These are phyloP conservation scores for Phengaris arion DNA, from an alignment of 2,888 invertebrate genomes.

Conservation along the genomic window DNA sequence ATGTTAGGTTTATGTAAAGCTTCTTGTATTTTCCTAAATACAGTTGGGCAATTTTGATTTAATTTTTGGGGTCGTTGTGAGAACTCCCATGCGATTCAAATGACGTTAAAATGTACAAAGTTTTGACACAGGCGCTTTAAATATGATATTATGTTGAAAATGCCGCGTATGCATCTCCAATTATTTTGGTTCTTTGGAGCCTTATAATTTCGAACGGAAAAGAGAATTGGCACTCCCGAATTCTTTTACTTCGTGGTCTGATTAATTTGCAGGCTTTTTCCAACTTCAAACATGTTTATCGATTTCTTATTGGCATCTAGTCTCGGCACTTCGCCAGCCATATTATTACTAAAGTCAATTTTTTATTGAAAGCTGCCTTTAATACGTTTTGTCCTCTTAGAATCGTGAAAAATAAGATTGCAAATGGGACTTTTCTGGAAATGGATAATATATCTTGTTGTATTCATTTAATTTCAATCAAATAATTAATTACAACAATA, in stretches of 20 bases:
- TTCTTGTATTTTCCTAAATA: too few species aligned
- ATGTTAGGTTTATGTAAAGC: not conserved
- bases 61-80: too few species aligned
- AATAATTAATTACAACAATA: too few species aligned
- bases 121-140: not conserved
- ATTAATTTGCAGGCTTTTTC: conserved; percentile 17
- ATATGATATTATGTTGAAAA: not conserved
- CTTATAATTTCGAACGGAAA: not conserved
- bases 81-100: too few species aligned
- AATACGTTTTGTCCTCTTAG: not conserved
- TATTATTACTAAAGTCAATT: not conserved
- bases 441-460: too few species aligned
- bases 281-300: conserved; percentile 16
- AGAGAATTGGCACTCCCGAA: not conserved
- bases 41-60: too few species aligned
- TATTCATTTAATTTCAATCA: too few species aligned
- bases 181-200: not conserved
- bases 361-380: not conserved
- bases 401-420: too few species aligned
- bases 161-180: not conserved
- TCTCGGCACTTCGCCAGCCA: conserved; percentile 17
- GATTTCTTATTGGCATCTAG: conserved; percentile 25
- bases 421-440: too few species aligned
- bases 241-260: not conserved
- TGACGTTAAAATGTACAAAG: too few species aligned